A percentile compares a stretch with the other conserved stretches of the same genome.
phyloP scores from a whole-genome alignment of 2,888 invertebrate species.

The Acronicta aceris region DNA sequence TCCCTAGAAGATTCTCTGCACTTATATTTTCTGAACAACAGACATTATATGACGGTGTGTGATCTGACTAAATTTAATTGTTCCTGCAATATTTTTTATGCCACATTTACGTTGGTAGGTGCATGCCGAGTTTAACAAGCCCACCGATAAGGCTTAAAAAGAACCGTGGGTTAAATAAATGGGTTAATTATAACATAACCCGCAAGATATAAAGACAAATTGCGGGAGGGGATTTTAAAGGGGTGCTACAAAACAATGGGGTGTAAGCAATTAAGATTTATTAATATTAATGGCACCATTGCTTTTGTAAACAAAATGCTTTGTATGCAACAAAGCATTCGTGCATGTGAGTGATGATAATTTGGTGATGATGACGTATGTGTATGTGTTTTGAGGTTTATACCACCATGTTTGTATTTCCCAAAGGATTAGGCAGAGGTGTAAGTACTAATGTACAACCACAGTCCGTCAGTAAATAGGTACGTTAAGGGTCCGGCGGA shows the following conservation, averaged over 20 bases:
- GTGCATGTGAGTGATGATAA: not conserved
- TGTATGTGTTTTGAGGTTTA: no score
- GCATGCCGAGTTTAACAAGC: conserved; percentile 20
- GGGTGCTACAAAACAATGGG: conserved; percentile 30
- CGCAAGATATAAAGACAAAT: conserved; percentile 34
- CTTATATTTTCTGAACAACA: no score
- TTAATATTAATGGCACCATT: conserved; percentile 24
- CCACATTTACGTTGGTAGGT: conserved; percentile 10
- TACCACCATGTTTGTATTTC: no score
- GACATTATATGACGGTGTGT: no score
- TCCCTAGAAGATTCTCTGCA: no score
- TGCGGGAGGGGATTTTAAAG: conserved; percentile 7
- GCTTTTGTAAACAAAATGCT: not conserved
- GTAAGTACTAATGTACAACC: no score
- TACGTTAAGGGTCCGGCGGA: no score
- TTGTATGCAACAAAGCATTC: conserved; percentile 1
- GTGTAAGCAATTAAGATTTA: conserved; percentile 25
- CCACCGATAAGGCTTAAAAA: conserved; percentile 21
- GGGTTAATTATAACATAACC: conserved; percentile 7
- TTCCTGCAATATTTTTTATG: conserved; percentile 16
- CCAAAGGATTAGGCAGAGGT: no score
- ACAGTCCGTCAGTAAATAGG: no score
- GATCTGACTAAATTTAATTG: conserved; percentile 10
- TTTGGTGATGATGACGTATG: not conserved
- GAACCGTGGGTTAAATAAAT: conserved; percentile 14